A percentile compares a stretch with the other conserved stretches of the same genome.
Evolutionary conservation across 2,797 vertebrate genomes (phyloP).

Genomic region (Sciaenops ocellatus): DNA sequence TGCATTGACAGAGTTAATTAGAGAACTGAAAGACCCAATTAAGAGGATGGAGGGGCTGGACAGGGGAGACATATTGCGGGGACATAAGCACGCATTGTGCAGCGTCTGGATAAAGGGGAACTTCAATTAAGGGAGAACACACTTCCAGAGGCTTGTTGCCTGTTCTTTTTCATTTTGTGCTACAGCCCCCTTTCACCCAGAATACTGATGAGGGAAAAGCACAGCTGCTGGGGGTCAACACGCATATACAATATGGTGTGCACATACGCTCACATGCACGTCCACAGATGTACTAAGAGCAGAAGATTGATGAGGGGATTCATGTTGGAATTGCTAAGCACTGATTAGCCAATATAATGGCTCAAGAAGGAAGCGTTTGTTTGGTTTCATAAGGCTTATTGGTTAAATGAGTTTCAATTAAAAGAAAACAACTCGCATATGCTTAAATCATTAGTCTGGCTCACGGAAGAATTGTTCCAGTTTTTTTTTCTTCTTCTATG

Average conservation of each 20-base stretch:
- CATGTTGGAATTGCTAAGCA: constrained; percentile 53
- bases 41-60: constrained; percentile 77
- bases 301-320: constrained; percentile 54
- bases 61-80: constrained; percentile 81
- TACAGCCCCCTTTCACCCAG: constrained; percentile 60
- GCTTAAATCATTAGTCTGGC: background rate
- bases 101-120: constrained; percentile 78
- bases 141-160: constrained; percentile 76
- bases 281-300: constrained; percentile 55
- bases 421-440: constrained; percentile 23
- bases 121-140: constrained; percentile 84
- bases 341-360: constrained; percentile 55
- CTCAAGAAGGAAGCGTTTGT: constrained; percentile 29
- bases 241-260: constrained; percentile 55
- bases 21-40: constrained; percentile 86
- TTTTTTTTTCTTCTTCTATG: background rate
- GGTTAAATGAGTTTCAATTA: constrained; percentile 38
- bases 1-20: constrained; percentile 85
- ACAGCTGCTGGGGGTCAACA: constrained; percentile 81
- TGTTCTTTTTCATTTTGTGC: constrained; percentile 76
- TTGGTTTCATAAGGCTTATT: constrained; percentile 39
- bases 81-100: constrained; percentile 84
- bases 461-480: background rate
- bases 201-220: constrained; percentile 81
- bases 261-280: constrained; percentile 53